Conservation (phyloP, 1,140 invertebrate species). For the Drosophila sturtevanti region DNA sequence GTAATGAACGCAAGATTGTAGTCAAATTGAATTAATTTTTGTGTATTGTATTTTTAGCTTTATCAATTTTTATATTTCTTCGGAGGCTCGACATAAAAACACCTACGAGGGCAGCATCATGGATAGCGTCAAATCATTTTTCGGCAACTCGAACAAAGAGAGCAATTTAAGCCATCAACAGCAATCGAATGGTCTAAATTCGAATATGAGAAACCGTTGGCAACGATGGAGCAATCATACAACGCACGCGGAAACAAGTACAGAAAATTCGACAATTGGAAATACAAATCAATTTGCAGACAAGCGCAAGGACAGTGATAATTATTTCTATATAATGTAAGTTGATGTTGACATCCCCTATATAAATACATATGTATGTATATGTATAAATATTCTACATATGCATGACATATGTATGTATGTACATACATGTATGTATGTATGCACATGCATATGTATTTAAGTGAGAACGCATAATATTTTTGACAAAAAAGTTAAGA, state of each 20-base stretch:
- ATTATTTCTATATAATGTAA: constrained; percentile 81
- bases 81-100: constrained; percentile 66
- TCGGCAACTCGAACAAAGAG: constrained; percentile 63
- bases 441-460: too few relatives aligned
- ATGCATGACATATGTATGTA: neutral
- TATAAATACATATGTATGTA: neutral
- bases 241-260: constrained; percentile 41
- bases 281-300: constrained; percentile 42
- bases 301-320: constrained; percentile 78
- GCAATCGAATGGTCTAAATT: constrained; percentile 38
- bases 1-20: constrained; percentile 53
- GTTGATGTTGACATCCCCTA: neutral
- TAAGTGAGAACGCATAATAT: too few relatives aligned
- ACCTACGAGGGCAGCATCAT: constrained; percentile 52
- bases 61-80: constrained; percentile 61
- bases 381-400: neutral
- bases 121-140: constrained; percentile 77
- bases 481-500: too few relatives aligned
- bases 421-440: neutral
- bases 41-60: constrained; percentile 69
- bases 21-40: constrained; percentile 54
- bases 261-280: constrained; percentile 37
- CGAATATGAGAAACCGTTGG: constrained; percentile 46
- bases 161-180: constrained; percentile 54
- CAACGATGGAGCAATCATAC: constrained; percentile 52